Percentiles rank a stretch among this genome's conserved stretches.
Conservation (phyloP, 2,888 invertebrate genomes). For the Leptinotarsa juncta region DNA sequence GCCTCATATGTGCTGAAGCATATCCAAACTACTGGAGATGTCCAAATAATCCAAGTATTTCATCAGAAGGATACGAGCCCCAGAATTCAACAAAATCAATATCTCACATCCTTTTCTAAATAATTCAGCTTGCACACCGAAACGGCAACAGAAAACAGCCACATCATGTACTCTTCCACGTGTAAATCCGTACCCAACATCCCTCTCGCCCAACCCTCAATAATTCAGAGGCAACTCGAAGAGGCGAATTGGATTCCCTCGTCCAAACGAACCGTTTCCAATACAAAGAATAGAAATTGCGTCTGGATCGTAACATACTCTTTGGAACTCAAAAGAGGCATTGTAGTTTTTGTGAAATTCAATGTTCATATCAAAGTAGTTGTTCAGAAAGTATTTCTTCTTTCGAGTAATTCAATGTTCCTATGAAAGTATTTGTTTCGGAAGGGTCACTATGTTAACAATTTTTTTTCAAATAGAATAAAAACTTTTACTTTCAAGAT, state of each 20-base stretch:
- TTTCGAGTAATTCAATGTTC: no score
- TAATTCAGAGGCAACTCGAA: conserved; percentile 24
- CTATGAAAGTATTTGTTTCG: no score
- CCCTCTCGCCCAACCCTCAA: conserved; percentile 21
- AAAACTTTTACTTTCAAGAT: no score
- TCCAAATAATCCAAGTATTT: background rate
- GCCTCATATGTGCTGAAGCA: background rate
- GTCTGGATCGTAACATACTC: background rate
- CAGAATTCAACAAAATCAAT: conserved; percentile 29
- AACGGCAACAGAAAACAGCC: conserved; percentile 28
- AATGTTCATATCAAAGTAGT: no score
- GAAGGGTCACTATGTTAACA: no score
- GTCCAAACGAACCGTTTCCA: conserved; percentile 9
- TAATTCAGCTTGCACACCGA: conserved; percentile 31
- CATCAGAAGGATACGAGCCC: background rate
- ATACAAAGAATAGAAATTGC: background rate
- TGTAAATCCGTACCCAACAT: conserved; percentile 25
- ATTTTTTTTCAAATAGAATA: no score
- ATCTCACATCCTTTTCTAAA: conserved; percentile 36
- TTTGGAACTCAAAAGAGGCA: no score
- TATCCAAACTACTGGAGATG: background rate
- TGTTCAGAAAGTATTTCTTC: no score
- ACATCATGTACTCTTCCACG: conserved; percentile 31
- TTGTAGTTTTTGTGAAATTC: no score
- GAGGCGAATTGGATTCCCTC: conserved; percentile 7